phyloP scores from a whole-genome alignment of 1,140 invertebrate species.

The Propsilocerus akamusi region DNA sequence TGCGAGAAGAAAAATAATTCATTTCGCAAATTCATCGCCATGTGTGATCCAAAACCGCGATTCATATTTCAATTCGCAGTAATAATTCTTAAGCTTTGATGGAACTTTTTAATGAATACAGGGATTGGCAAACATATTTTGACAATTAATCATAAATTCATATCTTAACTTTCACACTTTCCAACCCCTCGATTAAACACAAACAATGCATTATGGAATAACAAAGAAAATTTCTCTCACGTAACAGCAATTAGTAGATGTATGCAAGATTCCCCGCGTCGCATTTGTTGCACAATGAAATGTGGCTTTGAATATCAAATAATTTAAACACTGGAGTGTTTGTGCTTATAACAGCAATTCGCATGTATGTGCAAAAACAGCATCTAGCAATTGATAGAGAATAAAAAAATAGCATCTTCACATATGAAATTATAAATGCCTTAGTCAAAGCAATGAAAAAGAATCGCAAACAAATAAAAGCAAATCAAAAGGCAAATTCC shows the following conservation, averaged over 20 bases:
- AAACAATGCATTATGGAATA: not conserved
- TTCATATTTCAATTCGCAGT: too few relatives aligned
- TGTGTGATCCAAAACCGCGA: conserved; percentile 3
- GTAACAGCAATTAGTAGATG: not conserved
- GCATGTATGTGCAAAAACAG: not conserved
- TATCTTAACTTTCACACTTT: too few relatives aligned
- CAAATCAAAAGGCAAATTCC: not conserved
- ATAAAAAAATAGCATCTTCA: not conserved
- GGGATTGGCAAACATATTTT: too few relatives aligned
- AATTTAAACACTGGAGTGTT: not conserved
- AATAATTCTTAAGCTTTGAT: too few relatives aligned
- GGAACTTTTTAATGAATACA: too few relatives aligned
- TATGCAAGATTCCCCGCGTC: not conserved
- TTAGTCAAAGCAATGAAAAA: not conserved
- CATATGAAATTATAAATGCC: not conserved
- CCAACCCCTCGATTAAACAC: too few relatives aligned
- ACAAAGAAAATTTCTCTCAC: not conserved
- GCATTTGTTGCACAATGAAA: not conserved
- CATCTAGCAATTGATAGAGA: too few relatives aligned
- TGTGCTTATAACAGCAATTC: not conserved
- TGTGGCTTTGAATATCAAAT: not conserved
- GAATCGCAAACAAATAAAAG: not conserved
- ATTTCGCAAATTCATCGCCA: not conserved
- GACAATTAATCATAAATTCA: too few relatives aligned
- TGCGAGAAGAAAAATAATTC: not conserved